A percentile compares a stretch with the other conserved stretches of the same genome.
These are phyloP conservation scores for Eupithecia centaureata DNA, from an alignment of 2,888 invertebrate genomes.

Conservation along the genomic window DNA sequence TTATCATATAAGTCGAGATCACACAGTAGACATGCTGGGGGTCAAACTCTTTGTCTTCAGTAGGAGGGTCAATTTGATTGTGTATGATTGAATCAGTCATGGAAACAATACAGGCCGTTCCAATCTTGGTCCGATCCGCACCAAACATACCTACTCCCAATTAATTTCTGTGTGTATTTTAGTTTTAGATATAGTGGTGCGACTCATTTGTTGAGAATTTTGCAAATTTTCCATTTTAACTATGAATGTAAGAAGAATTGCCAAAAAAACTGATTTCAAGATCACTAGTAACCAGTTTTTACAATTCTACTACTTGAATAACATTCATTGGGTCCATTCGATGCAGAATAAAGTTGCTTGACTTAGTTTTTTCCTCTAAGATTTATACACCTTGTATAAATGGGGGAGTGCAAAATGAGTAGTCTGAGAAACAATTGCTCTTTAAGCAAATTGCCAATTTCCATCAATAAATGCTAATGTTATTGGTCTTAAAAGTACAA, in stretches of 20 bases:
- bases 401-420: conserved; percentile 30
- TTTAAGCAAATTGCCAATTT: conserved; percentile 27
- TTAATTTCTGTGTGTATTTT: background rate
- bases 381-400: background rate
- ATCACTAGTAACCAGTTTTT: background rate
- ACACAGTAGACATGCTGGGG: conserved; percentile 5
- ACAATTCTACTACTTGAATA: conserved; percentile 1
- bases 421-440: conserved; percentile 35
- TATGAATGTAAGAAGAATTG: too few species aligned
- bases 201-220: background rate
- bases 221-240: too few species aligned
- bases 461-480: conserved; percentile 27
- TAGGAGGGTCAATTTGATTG: conserved; percentile 35
- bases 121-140: background rate
- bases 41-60: conserved; percentile 25
- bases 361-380: background rate
- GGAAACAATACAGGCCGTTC: conserved; percentile 21
- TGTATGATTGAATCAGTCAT: conserved; percentile 37
- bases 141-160: background rate
- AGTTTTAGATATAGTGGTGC: background rate
- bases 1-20: conserved; percentile 1
- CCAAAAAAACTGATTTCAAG: too few species aligned
- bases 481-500: conserved; percentile 22
- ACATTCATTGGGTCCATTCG: background rate
- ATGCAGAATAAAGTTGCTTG: background rate